Conservation (phyloP, 2,888 invertebrate species). For the Acleris literana region DNA sequence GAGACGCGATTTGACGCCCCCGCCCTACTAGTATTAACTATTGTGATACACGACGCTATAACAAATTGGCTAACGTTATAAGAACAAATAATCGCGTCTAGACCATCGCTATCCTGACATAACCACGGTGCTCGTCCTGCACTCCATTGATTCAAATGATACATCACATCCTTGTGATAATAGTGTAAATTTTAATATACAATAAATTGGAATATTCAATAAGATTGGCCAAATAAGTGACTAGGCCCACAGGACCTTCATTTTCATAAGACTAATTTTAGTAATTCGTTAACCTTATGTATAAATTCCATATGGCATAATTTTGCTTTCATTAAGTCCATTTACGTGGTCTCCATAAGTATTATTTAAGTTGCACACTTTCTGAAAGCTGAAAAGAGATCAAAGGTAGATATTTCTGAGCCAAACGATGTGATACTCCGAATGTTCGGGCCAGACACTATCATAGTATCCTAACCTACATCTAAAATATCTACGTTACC, state of each 20-base stretch:
- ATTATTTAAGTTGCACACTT: constrained; percentile 82
- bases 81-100: constrained; percentile 81
- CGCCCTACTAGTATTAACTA: constrained; percentile 80
- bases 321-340: constrained; percentile 83
- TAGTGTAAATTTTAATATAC: constrained; percentile 78
- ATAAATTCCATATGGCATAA: constrained; percentile 83
- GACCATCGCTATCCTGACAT: constrained; percentile 83
- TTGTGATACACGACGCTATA: constrained; percentile 83
- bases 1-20: constrained; percentile 83
- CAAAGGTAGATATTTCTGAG: constrained; percentile 83
- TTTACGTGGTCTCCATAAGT: constrained; percentile 72
- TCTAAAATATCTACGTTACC: constrained; percentile 81
- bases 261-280: constrained; percentile 82
- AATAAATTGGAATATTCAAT: constrained; percentile 83
- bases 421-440: constrained; percentile 84
- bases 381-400: constrained; percentile 83
- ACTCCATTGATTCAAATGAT: constrained; percentile 78
- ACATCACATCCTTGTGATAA: constrained; percentile 73
- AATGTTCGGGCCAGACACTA: constrained; percentile 84
- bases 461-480: constrained; percentile 83
- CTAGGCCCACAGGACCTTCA: constrained; percentile 79
- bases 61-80: constrained; percentile 82
- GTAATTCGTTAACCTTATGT: constrained; percentile 84
- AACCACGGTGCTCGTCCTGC: constrained; percentile 79
- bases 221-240: constrained; percentile 82